Evolutionary conservation across 2,113 vertebrate genomes (phyloP).

Genomic region (Hystrix cristata): DNA sequence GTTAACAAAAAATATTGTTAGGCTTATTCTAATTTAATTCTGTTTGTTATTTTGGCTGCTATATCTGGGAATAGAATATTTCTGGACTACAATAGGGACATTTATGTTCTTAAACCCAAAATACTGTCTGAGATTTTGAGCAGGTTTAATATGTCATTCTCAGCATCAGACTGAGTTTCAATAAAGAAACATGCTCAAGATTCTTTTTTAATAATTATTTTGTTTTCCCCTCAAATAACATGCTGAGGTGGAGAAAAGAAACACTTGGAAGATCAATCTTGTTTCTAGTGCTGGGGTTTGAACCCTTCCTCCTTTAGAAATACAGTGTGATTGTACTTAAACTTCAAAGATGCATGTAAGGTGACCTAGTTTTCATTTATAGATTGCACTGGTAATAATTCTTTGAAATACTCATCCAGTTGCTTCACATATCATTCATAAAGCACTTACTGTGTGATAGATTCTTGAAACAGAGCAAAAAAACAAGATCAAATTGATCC

Average conservation of each 20-base stretch:
- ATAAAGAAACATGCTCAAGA: conserved; percentile 29
- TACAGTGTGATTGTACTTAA: not conserved
- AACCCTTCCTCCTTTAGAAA: conserved; percentile 21
- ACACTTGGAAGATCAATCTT: not conserved
- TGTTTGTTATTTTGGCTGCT: conserved; percentile 45
- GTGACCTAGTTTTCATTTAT: conserved; percentile 48
- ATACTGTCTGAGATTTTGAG: not conserved
- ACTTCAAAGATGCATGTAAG: not conserved
- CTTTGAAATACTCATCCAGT: conserved; percentile 9
- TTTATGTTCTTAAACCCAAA: conserved; percentile 37
- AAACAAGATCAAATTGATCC: not conserved
- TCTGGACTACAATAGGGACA: conserved; percentile 30
- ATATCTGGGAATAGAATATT: not conserved
- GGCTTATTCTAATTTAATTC: conserved; percentile 45
- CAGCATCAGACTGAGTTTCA: not conserved
- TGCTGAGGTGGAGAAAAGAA: not conserved
- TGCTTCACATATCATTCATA: not conserved
- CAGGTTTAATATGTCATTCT: conserved; percentile 37
- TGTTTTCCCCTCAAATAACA: not conserved
- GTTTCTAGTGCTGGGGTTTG: conserved; percentile 6
- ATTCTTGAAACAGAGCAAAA: not conserved
- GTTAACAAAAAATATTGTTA: conserved; percentile 30
- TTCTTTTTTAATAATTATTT: not conserved
- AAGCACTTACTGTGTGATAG: conserved; percentile 63
- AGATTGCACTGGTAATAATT: not conserved